Evolutionary conservation across 2,888 invertebrate genomes (phyloP).

Genomic region (Sicus ferrugineus): DNA sequence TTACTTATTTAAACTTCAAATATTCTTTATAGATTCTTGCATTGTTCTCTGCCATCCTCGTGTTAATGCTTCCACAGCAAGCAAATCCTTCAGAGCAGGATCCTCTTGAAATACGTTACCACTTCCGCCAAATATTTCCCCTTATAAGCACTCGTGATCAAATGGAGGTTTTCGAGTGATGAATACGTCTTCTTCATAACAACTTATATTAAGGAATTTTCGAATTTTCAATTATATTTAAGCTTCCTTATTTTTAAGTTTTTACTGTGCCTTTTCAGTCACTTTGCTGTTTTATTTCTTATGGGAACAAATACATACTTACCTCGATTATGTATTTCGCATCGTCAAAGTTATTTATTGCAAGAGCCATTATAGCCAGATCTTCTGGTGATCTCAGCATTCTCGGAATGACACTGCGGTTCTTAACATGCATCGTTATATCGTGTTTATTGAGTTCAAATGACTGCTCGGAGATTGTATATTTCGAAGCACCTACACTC

Average conservation of each 20-base stretch:
- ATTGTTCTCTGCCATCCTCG: constrained; percentile 14
- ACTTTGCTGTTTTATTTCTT: neutral
- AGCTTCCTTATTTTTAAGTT: neutral
- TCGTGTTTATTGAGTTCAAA: constrained; percentile 29
- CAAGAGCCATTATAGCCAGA: constrained; percentile 78
- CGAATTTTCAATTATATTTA: neutral
- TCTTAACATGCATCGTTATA: constrained; percentile 36
- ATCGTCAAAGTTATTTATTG: constrained; percentile 75
- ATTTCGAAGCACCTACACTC: constrained; percentile 35
- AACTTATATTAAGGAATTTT: no score
- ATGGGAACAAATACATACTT: constrained; percentile 46
- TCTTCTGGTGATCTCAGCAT: constrained; percentile 81
- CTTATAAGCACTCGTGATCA: constrained; percentile 27
- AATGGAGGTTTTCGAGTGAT: constrained; percentile 2
- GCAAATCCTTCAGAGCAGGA: constrained; percentile 37
- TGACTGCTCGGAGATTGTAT: constrained; percentile 2
- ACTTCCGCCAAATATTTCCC: constrained; percentile 39
- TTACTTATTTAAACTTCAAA: neutral
- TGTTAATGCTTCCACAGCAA: constrained; percentile 9
- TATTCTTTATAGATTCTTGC: constrained; percentile 25
- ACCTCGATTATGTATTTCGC: constrained; percentile 85
- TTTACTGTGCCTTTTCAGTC: neutral
- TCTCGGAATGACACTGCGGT: constrained; percentile 59
- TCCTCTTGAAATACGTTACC: constrained; percentile 39
- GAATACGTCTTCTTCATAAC: no score